Conservation (phyloP, 2,888 invertebrate species). For the Steinernema carpocapsae region DNA sequence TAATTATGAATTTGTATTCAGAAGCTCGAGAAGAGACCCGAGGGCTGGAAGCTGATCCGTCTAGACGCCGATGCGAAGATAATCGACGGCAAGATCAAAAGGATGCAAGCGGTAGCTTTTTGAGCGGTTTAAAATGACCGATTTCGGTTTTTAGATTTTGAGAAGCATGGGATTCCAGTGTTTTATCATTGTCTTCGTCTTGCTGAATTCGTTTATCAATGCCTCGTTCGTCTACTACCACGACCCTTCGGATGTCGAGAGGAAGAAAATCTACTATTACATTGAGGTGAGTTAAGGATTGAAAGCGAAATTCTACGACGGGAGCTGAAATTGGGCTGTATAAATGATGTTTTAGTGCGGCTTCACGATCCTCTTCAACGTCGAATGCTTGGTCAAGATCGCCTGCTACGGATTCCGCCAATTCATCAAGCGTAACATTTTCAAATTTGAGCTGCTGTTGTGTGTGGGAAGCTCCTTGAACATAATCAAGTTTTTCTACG, state of each 20-base stretch:
- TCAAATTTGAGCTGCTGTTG: constrained; percentile 84
- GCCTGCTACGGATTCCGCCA: constrained; percentile 84
- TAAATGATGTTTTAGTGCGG: constrained; percentile 76
- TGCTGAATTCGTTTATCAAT: constrained; percentile 93
- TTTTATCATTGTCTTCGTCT: constrained; percentile 86
- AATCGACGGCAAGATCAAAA: constrained; percentile 44
- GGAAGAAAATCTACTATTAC: constrained; percentile 61
- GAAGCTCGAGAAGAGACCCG: constrained; percentile 81
- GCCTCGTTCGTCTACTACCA: constrained; percentile 94
- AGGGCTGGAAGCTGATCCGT: constrained; percentile 92
- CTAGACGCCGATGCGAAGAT: constrained; percentile 78
- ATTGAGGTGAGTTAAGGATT: constrained; percentile 63
- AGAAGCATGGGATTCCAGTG: constrained; percentile 83
- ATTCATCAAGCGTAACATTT: constrained; percentile 52
- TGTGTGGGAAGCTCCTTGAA: constrained; percentile 90
- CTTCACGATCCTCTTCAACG: constrained; percentile 89
- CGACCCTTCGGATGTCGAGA: constrained; percentile 75
- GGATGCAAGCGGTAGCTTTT: constrained; percentile 44
- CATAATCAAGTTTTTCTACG: constrained; percentile 83
- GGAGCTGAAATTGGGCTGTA: not conserved
- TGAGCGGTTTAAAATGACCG: not conserved
- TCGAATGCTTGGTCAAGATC: constrained; percentile 95
- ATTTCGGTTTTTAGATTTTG: constrained; percentile 73
- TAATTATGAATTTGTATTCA: constrained; percentile 32
- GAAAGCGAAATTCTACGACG: not conserved